Evolutionary conservation across 2,113 vertebrate species (phyloP), one percentile per base, ranked within the genome.

Genomic region (Casuarius casuarius): DNA sequence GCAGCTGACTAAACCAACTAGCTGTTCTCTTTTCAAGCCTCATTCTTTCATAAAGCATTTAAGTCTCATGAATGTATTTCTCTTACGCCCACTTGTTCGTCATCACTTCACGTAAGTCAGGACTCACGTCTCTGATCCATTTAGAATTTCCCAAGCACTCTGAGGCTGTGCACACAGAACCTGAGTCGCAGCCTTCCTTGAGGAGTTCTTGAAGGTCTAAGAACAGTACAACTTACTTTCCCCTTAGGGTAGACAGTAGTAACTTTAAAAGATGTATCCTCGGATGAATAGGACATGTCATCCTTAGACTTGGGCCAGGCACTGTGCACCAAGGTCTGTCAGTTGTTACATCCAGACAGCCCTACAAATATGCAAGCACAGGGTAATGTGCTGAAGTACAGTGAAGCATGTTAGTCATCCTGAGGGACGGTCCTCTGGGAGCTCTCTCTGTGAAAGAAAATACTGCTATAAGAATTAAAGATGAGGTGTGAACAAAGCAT

Each of bases 361-460:
- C 83, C 5, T 56, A 89, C 85, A 71, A 16, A 21, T 11, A 9
- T 23, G 46, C 85, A 20, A 13, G 83, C 56, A 6, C 12, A 9
- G 80, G 68, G 1, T 16, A 2, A 56, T 5, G 68, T 29, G 67
- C 78, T 62, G 81, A 31, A 87, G 85, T 11, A 95, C 63, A 44
- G 40, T 2, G 73, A 91, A 84, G 63, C 54, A 12, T 31, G 78
- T 73, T 56, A 56, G 88, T 35, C 87, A 10, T 31, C 5, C 49
- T 6, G 15, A 90, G 72, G 67, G 72, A 88, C 28, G 62, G 31
- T 94, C 95, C 94, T 82, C 52, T 18, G 94, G 84, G 96, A 94
- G 68, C 70, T 38, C 73, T 17, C 48, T 83, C 62, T 1, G 3
- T 61, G 73, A n/a, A 75, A 91, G 65, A 13, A 84, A 74, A 29